These are phyloP conservation scores for Conops quadrifasciatus DNA, from an alignment of 2,888 invertebrate species.

Conservation along the genomic window DNA sequence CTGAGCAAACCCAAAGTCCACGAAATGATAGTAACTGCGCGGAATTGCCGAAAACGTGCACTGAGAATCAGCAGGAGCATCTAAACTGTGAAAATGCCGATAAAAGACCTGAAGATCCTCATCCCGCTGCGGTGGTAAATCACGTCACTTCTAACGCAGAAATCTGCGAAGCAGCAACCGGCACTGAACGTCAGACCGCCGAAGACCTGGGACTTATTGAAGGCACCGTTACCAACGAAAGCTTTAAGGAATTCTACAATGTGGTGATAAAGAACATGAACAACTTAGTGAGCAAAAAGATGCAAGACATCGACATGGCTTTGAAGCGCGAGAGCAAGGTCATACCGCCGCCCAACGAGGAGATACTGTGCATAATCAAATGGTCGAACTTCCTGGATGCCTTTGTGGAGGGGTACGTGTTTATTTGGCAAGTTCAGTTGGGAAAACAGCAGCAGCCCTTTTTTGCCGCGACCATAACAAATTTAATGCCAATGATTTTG, in stretches of 20 bases:
- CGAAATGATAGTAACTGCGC: not conserved
- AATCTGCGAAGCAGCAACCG: conserved; percentile 9
- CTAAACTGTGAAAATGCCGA: not conserved
- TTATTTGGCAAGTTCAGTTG: conserved; percentile 60
- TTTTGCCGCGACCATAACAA: conserved; percentile 57
- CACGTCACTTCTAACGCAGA: not conserved
- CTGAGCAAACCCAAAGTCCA: not conserved
- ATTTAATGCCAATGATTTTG: conserved; percentile 58
- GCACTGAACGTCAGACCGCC: conserved; percentile 14
- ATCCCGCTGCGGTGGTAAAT: not conserved
- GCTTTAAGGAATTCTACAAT: conserved; percentile 51
- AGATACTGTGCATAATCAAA: conserved; percentile 60
- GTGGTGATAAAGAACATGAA: conserved; percentile 61
- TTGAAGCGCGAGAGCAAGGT: conserved; percentile 59
- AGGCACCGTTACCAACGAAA: conserved; percentile 37
- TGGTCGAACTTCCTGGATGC: conserved; percentile 61
- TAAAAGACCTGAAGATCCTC: too few relatives aligned
- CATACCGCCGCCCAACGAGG: conserved; percentile 59
- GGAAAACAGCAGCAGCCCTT: conserved; percentile 46
- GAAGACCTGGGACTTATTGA: conserved; percentile 21
- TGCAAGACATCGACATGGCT: conserved; percentile 62
- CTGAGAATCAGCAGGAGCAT: not conserved
- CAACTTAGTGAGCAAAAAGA: conserved; percentile 59
- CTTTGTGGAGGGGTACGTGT: conserved; percentile 55
- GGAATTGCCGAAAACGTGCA: not conserved